Base-by-base conservation (phyloP, 2,888 invertebrate species). In the Antheraea assamensis region DNA sequence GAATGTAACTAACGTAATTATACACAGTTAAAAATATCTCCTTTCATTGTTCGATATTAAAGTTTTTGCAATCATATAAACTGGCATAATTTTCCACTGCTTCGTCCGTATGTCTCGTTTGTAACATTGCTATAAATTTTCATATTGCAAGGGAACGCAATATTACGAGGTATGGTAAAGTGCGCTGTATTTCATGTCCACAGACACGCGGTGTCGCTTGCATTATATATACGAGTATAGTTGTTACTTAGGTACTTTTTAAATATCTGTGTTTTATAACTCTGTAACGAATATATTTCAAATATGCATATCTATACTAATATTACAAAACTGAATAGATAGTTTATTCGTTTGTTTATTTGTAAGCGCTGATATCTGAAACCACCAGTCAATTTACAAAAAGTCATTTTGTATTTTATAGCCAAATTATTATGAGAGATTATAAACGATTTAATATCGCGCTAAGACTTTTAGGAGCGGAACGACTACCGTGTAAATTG, bases 71-170 rank as follows among this genome's bases (percentile, higher is more conserved):
- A 30, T 15, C 4, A 64, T 17, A 68, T n/a, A 66, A 66, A 21
- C 19, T 68, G 52, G 35, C 27, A 71, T 66, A 73, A 74, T 80
- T 77, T 77, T 79, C 76, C 75, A 71, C 74, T 68, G 75, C 74
- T 76, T 78, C 74, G 76, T 3, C 61, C 78, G 78, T 90, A 91
- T 83, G 85, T 84, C 82, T 85, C 84, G 87, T 87, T 89, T 88
- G 84, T 84, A 81, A 85, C 84, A 85, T 89, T 90, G 90, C 90
- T 88, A 93, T 94, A 93, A 92, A 93, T 94, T 93, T 93, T 93
- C 89, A 94, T 93, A 93, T 92, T 90, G 92, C 91, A 89, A 88
- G 91, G 88, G 90, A 90, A 89, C 90, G 92, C 90, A 92, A 93
- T 94, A 92, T 92, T 89, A 90, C 88, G 89, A 86, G 87, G 90